Evolutionary conservation across 2,888 invertebrate species (phyloP), one percentile per base, ranked within the genome.

Genomic region (Heteromyza rotundicornis): DNA sequence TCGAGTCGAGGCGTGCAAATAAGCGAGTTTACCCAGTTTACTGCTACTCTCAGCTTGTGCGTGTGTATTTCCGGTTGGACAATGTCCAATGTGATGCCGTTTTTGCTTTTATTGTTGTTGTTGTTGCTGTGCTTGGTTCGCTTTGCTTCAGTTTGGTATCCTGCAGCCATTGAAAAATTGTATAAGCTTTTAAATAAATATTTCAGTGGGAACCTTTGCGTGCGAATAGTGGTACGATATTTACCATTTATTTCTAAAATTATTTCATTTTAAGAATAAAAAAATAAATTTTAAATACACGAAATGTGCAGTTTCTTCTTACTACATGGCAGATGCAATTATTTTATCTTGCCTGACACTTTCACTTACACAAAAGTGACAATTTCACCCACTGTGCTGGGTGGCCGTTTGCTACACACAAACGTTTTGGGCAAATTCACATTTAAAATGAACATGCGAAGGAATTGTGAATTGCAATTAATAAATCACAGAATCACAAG

Each of bases 131-230:
- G 27, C 27, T 27, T 10, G 10, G 27, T 53, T 2, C 40, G 52
- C 40, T 17, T 12, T n/a, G 7, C 14, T 40, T 24, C 51, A n/a
- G n/a, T 24, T 5, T 50, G 23, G 32, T 27, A 27, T 59, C 53
- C 59, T 59, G 59, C 40, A 59, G 59, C 52, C 59, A 44, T 12
- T 44, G 32, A 52, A 53, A 59, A 60, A 50, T 50, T 55, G 50
- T 36, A 17, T 55, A 50, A 54, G 55, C 50, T 60, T 50, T 53
- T 60, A 35, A 50, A 55, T 40, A 60, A 59, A 59, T 60, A 60
- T 60, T 55, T 60, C 35, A 20, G 7, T 49, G 12, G 14, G n/a
- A 40, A 2, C 3, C 2, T n/a, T 40, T 40, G 5, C 14, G 40
- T 27, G 27, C 27, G 27, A 5, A n/a, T n/a, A 40, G 40, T 40